A percentile compares a stretch with the other conserved stretches of the same genome.
phyloP scores from a whole-genome alignment of 2,113 vertebrate genomes.

The Columba janthina region DNA sequence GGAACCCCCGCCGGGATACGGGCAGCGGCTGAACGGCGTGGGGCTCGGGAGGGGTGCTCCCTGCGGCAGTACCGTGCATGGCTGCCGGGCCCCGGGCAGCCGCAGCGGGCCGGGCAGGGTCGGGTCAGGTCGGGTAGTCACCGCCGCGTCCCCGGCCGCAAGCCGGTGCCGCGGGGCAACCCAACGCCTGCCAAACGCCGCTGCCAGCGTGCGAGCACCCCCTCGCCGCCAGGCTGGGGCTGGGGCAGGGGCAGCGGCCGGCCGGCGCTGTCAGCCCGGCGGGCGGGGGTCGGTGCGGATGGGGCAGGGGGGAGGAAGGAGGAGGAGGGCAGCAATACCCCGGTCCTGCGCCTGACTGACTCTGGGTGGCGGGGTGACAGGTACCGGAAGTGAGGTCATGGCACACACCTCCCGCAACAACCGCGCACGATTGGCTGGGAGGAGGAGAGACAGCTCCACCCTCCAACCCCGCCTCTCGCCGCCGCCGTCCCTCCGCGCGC shows the following conservation, averaged over 20 bases:
- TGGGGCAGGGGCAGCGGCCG: not conserved
- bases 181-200: not conserved
- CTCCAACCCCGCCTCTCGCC: too few species aligned
- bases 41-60: not conserved
- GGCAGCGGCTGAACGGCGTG: not conserved
- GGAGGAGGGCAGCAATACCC: not conserved
- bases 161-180: not conserved
- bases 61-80: not conserved
- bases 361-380: not conserved
- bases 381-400: constrained; percentile 42
- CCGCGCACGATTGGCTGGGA: constrained; percentile 9
- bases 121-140: not conserved
- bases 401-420: constrained; percentile 30
- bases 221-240: not conserved
- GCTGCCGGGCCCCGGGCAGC: not conserved
- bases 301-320: fast-evolving
- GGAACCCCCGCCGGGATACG: not conserved
- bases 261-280: not conserved
- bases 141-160: not conserved
- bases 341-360: not conserved
- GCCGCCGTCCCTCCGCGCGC: too few species aligned
- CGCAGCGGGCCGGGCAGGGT: not conserved
- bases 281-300: not conserved
- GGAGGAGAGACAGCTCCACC: not conserved
- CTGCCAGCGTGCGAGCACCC: not conserved